phyloP scores from a whole-genome alignment of 2,797 vertebrate genomes.

The Iguana delicatissima region DNA sequence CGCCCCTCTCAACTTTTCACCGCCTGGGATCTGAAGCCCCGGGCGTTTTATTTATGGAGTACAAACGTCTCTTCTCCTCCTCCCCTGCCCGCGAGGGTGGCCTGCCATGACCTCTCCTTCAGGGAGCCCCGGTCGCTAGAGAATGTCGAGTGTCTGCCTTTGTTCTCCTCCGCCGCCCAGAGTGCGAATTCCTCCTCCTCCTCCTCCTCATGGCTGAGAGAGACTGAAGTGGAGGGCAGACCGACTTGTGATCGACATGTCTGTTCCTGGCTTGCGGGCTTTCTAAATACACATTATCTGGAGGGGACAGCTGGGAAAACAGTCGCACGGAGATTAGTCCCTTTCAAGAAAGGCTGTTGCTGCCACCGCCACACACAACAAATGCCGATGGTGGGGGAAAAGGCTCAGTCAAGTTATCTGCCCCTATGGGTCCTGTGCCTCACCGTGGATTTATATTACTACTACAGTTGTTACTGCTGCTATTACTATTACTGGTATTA shows the following conservation, averaged over 20 bases:
- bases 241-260: rapidly evolving
- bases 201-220: background rate
- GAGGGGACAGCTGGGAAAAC: conserved; percentile 48
- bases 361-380: background rate
- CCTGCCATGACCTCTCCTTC: background rate
- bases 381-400: conserved; percentile 10
- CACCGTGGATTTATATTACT: background rate
- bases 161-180: background rate
- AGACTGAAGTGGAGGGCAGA: rapidly evolving
- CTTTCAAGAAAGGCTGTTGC: conserved; percentile 42
- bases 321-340: conserved; percentile 64
- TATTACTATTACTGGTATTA: too few species aligned
- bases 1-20: background rate
- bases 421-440: rapidly evolving
- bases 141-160: background rate
- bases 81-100: background rate
- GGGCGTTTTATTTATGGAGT: background rate
- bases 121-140: background rate
- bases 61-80: background rate
- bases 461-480: too few species aligned
- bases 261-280: rapidly evolving
- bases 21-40: background rate
- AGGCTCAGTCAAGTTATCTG: conserved; percentile 26
- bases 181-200: too few species aligned
- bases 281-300: conserved; percentile 38